Evolutionary conservation across 92 coral and sea anemone genomes (phyloP), one percentile per base, ranked within the genome.

Genomic region (Anthopleura xanthogrammica): DNA sequence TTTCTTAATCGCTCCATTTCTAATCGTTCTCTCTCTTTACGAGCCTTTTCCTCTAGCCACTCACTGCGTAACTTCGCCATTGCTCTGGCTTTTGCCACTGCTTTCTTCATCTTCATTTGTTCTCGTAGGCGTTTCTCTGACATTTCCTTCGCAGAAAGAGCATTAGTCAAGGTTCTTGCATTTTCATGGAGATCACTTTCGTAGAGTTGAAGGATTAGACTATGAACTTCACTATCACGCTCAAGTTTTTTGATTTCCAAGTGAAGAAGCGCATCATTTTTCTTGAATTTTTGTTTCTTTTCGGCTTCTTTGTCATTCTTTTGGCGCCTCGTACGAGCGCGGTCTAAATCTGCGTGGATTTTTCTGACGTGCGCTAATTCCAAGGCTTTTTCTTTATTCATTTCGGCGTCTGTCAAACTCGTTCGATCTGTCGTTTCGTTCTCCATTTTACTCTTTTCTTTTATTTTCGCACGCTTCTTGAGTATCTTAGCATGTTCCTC

Each of bases 261-360:
- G 42, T 93, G 95, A 82, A 91, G 85, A 24, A 93, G 80, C 46
- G 90, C 89, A 22, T 85, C 85, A 64, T 89, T 92, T 48, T 83
- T 90, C 79, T 90, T 88, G 0, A 88, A 87, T 20, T 87, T 78
- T 40, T 81, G 83, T 9, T 90, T 89, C 50, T 87, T 91, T 10
- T 83, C 50, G 13, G 80, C 93, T 3, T 85, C 92, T 22, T 91
- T 89, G 2, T 88, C 68, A 20, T 88, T 86, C 70, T 85, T 79
- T 60, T 86, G 86, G 24, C 98, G 82, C 76, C 98, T 81, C 11
- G 98, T 91, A 68, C 92, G 91, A 3, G 95, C 93, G 2, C 98
- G 95, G 71, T 93, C 98, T 20, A 93, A 78, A 7, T 91, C 98
- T 8, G 98, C 79, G 62, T 91, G 93, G 77, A 93, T 89, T 75